phyloP scores from a whole-genome alignment of 2,888 invertebrate species.

The Spialia ferax region DNA sequence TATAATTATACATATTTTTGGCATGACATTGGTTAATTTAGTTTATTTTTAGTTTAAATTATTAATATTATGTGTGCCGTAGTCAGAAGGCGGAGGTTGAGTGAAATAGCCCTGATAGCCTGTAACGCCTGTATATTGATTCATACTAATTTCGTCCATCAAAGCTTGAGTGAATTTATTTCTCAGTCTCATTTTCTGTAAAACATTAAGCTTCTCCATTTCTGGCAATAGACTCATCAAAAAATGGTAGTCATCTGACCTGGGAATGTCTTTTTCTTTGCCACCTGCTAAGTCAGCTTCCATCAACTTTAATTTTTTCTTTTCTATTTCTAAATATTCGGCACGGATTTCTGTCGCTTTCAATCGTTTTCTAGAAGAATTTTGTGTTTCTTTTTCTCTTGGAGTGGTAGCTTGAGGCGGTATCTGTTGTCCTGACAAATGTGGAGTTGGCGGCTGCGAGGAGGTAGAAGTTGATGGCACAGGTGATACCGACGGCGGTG shows the following conservation, averaged over 20 bases:
- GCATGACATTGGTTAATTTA: too few relatives aligned
- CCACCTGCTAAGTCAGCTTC: background rate
- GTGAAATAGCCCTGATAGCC: background rate
- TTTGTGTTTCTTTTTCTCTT: conserved; percentile 31
- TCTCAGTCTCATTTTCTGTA: conserved; percentile 43
- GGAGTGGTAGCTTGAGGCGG: conserved; percentile 20
- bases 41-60: too few relatives aligned
- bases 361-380: background rate
- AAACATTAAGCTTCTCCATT: conserved; percentile 23
- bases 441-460: conserved; percentile 21
- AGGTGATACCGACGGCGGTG: too few relatives aligned
- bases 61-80: too few relatives aligned
- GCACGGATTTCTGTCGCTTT: background rate
- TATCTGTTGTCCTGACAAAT: conserved; percentile 15
- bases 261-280: conserved; percentile 3
- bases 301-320: conserved; percentile 5
- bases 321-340: conserved; percentile 8
- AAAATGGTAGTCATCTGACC: conserved; percentile 1
- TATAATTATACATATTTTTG: too few relatives aligned
- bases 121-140: background rate
- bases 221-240: conserved; percentile 10
- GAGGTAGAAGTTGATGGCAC: too few relatives aligned
- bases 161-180: conserved; percentile 44
- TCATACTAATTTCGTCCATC: conserved; percentile 40
- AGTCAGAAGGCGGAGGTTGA: too few relatives aligned